Evolutionary conservation across 2,113 vertebrate genomes (phyloP), one percentile per base, ranked within the genome.

Genomic region (Aramus guarauna): DNA sequence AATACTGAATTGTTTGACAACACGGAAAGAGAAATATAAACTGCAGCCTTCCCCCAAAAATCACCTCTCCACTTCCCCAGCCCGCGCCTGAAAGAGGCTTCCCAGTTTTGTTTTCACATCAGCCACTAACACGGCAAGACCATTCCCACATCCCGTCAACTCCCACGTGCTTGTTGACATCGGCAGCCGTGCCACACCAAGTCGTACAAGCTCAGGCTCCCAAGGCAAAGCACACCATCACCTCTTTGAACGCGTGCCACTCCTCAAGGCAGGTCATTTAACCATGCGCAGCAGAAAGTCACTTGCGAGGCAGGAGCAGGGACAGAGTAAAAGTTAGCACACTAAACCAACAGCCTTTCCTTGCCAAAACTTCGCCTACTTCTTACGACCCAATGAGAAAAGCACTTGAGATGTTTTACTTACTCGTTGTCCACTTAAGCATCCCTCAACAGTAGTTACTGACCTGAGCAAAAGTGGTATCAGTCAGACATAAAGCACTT

Each of bases 21-120:
- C 24, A 36, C 5, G 41, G 41, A 56, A 93, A 68, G 55, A 78
- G 45, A 80, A 92, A 66, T 69, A 85, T 8, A 86, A 85, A 95
- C 16, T 50, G 37, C 75, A 86, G 68, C 67, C 63, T 92, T 64
- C 19, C 63, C 63, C 22, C 24, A 23, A 83, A 83, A 86, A 84
- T 60, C 88, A 68, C 53, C 74, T 82, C 36, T 56, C 39, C 5
- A 6, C 13, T 75, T 30, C 6, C 23, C 13, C 29, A 77, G n/a
- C 41, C 43, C 6, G 1, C 76, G 80, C 43, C 50, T 6, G 5
- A 45, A 50, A 32, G 80, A 88, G 59, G 22, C 83, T 88, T 84
- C 56, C 22, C 13, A 14, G 63, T 47, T 76, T 48, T 85, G 53
- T 73, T 92, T 79, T n/a, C 12, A 73, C 79, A 84, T 73, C 79